Conservation (phyloP, 2,888 invertebrate genomes). For the Dynastes tityus region DNA sequence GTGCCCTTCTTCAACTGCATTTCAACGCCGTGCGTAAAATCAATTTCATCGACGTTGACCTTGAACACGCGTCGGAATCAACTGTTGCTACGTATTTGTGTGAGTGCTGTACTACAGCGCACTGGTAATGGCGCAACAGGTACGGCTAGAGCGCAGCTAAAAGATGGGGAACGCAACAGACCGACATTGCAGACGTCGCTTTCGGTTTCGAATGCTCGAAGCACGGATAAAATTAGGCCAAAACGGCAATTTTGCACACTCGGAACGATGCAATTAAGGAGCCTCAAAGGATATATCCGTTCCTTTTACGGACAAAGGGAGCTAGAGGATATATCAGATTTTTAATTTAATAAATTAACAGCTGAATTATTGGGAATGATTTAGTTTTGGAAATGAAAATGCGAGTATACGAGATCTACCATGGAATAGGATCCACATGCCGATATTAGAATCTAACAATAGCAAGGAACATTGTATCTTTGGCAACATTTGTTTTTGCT, state of each 20-base stretch:
- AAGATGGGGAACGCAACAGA: conserved; percentile 15
- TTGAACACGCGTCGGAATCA: conserved; percentile 58
- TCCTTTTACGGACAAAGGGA: background rate
- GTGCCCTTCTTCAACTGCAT: conserved; percentile 30
- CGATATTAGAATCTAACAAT: too few species aligned
- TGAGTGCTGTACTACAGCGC: conserved; percentile 41
- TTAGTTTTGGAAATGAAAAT: background rate
- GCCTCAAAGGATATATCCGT: conserved; percentile 29
- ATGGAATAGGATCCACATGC: too few species aligned
- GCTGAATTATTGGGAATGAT: background rate
- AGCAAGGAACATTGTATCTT: too few species aligned
- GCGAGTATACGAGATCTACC: too few species aligned
- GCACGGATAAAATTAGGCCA: conserved; percentile 35
- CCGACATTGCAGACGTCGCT: conserved; percentile 15
- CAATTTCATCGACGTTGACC: conserved; percentile 60
- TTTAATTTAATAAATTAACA: conserved; percentile 38
- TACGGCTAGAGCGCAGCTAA: conserved; percentile 39
- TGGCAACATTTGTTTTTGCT: too few species aligned
- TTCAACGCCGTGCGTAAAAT: conserved; percentile 57
- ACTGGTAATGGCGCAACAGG: conserved; percentile 60
- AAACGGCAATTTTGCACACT: conserved; percentile 40
- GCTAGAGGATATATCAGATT: conserved; percentile 24
- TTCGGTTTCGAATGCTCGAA: conserved; percentile 34
- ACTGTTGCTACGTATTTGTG: conserved; percentile 59
- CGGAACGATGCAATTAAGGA: conserved; percentile 41